Base-by-base conservation (phyloP, 2,888 invertebrate species). In the Acanthosepion lycidas region DNA sequence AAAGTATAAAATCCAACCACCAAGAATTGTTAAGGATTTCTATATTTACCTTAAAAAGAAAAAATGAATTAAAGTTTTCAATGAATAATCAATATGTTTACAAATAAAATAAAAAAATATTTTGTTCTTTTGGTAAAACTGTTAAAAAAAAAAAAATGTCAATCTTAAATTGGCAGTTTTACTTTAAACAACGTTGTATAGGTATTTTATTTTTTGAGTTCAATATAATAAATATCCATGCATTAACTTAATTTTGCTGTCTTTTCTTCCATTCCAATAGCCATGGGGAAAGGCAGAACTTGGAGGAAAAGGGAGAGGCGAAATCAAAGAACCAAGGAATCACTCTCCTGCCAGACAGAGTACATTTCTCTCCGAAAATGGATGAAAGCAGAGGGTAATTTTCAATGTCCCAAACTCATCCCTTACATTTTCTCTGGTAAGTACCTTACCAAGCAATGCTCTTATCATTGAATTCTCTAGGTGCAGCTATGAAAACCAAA, bases 291-390 rank as follows among this genome's bases (percentile, higher is more conserved):
- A 48, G 93, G 91, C 12, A 42, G 94, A 26, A 94, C 51, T 20
- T 94, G 78, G 94, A 93, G 91, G 48, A 92, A 78, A 94, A 92
- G 95, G 59, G 92, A 59, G 91, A 33, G 33, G n/a, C n/a, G 59
- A 92, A 48, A 5, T 23, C 5, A n/a, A 53, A 93, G 26, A 12
- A 12, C 8, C n/a, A 53, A 49, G 6, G n/a, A 49, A 28, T 42
- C 28, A n/a, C 49, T 51, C n/a, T n/a, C 12, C 3, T 93, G 28
- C n/a, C 51, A 49, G n/a, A 15, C 51, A 6, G 18, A 93, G 18
- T 93, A 93, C 53, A 48, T 93, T 26, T 20, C 33, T 53, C 49
- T 93, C n/a, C 93, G 28, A 15, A 93, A 93, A 51, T 93, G 93
- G 93, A 93, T 93, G 93, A 93, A 49, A 51, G 49, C 12, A 0